These are phyloP conservation scores for Botia almorhae DNA, from an alignment of 2,797 vertebrate genomes.

Conservation along the genomic window DNA sequence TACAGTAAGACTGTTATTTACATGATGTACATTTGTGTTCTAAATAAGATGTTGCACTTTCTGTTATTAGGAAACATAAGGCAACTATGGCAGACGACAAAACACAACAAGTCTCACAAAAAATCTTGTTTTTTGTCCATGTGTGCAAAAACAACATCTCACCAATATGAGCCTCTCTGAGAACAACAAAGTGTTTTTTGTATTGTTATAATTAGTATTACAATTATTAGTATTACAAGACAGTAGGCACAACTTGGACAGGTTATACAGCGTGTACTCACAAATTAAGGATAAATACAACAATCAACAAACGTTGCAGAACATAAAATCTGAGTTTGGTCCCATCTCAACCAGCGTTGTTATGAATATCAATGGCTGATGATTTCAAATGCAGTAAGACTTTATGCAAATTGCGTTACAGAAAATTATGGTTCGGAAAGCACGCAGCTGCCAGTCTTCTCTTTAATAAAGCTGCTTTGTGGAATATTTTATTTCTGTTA, in stretches of 20 bases:
- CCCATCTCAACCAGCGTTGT: conserved; percentile 71
- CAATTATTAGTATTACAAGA: conserved; percentile 61
- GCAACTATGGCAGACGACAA: conserved; percentile 80
- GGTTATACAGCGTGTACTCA: conserved; percentile 59
- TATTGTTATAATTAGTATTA: conserved; percentile 5
- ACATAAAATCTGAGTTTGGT: conserved; percentile 69
- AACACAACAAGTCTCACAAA: conserved; percentile 15
- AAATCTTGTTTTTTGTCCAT: conserved; percentile 26
- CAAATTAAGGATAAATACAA: conserved; percentile 56
- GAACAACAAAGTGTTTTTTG: conserved; percentile 63
- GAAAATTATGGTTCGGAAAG: not conserved
- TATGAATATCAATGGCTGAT: conserved; percentile 24
- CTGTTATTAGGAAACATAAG: conserved; percentile 75
- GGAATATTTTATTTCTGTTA: not conserved
- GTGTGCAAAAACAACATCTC: conserved; percentile 28
- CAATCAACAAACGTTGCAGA: conserved; percentile 42
- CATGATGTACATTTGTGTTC: conserved; percentile 63
- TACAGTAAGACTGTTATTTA: conserved; percentile 71
- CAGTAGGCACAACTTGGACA: conserved; percentile 74
- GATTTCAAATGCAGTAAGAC: conserved; percentile 50
- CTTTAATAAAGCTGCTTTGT: conserved; percentile 14
- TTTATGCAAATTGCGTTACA: conserved; percentile 11
- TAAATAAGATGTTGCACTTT: conserved; percentile 56
- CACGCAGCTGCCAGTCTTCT: conserved; percentile 11
- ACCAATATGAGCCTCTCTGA: conserved; percentile 31